Conservation (phyloP, 1,140 invertebrate species). For the Lycorma delicatula region DNA sequence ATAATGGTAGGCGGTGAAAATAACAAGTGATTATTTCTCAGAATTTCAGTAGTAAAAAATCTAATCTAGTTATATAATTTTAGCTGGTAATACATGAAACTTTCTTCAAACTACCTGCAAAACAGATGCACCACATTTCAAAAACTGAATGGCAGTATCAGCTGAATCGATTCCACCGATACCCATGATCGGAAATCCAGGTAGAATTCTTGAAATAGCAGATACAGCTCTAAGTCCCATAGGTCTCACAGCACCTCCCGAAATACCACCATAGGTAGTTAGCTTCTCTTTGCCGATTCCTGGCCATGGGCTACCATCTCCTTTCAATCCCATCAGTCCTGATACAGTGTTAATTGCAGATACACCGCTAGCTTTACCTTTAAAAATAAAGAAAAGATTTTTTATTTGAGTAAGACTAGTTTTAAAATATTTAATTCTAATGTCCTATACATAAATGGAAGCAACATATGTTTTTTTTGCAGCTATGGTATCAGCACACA, state of each 20-base stretch:
- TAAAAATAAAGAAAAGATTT: too few relatives aligned
- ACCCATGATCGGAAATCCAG: constrained; percentile 86
- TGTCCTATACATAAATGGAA: too few relatives aligned
- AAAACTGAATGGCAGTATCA: constrained; percentile 85
- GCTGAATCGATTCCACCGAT: constrained; percentile 96
- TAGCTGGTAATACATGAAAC: too few relatives aligned
- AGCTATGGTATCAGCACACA: too few relatives aligned
- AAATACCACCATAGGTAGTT: constrained; percentile 95
- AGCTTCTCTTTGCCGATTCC: constrained; percentile 67
- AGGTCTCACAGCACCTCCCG: constrained; percentile 90
- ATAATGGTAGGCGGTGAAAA: too few relatives aligned
- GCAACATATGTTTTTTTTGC: too few relatives aligned
- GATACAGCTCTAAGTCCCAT: constrained; percentile 86
- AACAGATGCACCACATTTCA: constrained; percentile 82
- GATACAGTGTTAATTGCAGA: constrained; percentile 96
- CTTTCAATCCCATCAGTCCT: constrained; percentile 80
- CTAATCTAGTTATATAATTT: too few relatives aligned
- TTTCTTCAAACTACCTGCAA: too few relatives aligned
- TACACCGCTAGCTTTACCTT: constrained; percentile 85
- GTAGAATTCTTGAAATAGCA: constrained; percentile 69
- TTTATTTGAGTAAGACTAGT: too few relatives aligned
- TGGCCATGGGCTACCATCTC: constrained; percentile 82
- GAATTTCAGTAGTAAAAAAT: too few relatives aligned
- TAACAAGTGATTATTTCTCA: too few relatives aligned
- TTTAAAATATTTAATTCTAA: too few relatives aligned